phyloP scores from a whole-genome alignment of 2,113 vertebrate genomes.

The Coturnix japonica region DNA sequence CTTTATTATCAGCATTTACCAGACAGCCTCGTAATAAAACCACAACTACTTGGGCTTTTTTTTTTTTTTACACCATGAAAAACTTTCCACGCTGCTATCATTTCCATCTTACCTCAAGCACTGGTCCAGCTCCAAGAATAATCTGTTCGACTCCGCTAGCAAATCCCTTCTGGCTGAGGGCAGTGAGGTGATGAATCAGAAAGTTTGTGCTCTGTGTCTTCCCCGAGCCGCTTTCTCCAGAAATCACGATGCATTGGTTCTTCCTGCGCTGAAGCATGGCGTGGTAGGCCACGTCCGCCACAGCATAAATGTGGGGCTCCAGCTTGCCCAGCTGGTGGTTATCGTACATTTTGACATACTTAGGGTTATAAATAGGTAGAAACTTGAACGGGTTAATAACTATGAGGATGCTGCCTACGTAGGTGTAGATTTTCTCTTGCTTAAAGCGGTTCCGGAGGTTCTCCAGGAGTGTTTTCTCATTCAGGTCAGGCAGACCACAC shows the following conservation, averaged over 20 bases:
- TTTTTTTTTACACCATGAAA: neutral
- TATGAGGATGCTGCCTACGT: conserved; percentile 96
- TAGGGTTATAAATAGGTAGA: conserved; percentile 99
- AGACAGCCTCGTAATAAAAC: neutral
- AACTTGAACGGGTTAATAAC: conserved; percentile 99
- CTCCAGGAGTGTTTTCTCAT: conserved; percentile 95
- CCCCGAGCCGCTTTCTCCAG: conserved; percentile 96
- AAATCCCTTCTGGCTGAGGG: conserved; percentile 98
- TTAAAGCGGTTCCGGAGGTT: conserved; percentile 95
- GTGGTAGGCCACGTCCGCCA: conserved; percentile 97
- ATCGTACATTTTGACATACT: conserved; percentile 99
- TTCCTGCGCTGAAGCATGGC: conserved; percentile 93
- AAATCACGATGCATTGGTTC: conserved; percentile 98
- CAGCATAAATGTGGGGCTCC: conserved; percentile 97
- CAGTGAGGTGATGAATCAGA: conserved; percentile 97
- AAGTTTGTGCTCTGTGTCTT: conserved; percentile 99
- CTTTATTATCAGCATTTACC: neutral
- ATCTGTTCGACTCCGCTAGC: conserved; percentile 99
- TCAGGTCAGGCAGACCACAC: conserved; percentile 91
- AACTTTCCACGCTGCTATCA: neutral
- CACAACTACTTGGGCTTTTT: neutral
- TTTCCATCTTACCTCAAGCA: conserved; percentile 90
- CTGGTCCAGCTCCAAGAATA: conserved; percentile 97
- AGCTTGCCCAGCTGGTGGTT: conserved; percentile 94
- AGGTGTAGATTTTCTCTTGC: conserved; percentile 98